Base-by-base conservation (phyloP, 1,140 invertebrate genomes). In the Hirudo medicinalis region DNA sequence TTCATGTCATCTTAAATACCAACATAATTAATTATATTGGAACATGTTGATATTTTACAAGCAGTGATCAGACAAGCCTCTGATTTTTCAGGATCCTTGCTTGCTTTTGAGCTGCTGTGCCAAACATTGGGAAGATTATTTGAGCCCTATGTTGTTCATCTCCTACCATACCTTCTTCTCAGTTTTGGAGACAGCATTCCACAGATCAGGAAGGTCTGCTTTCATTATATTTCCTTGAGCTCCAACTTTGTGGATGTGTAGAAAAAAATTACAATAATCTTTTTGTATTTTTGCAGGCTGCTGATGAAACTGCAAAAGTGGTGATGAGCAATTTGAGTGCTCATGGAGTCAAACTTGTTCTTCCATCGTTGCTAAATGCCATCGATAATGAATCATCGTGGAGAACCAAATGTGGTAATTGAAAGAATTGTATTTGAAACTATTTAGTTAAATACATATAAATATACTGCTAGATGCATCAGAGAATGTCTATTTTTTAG, bases 71-170 rank as follows among this genome's bases (percentile, higher is more conserved):
- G n/a, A 25, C 20, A 68, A 25, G 2, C 32, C 32, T 20, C 72
- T 75, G 22, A 68, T 27, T 72, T 75, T 77, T 69, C 79, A 89
- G 88, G 94, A 71, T 93, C 94, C 2, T 81, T 99, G 27, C 94
- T 99, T 84, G 94, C 93, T 0, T 93, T 98, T 84, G 95, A 98
- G 84, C 94, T 97, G 88, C 83, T 99, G 20, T 98, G 92, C 81
- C 89, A 88, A 74, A 93, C 94, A 86, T 84, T 98, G 75, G 94
- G 94, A 0, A 88, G 94, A 72, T 83, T 98, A 54, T 99, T 99
- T 84, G 97, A 99, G 81, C 96, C 96, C 0, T 99, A 99, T 82
- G 93, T 99, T 74, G 92, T 99, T 49, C 91, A 97, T 80, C 91
- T 98, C 54, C 82, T 99, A 70, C 94, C 94, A 2, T 90, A 97